Base-by-base conservation (phyloP, 2,888 invertebrate genomes). In the Iphiclides podalirius region DNA sequence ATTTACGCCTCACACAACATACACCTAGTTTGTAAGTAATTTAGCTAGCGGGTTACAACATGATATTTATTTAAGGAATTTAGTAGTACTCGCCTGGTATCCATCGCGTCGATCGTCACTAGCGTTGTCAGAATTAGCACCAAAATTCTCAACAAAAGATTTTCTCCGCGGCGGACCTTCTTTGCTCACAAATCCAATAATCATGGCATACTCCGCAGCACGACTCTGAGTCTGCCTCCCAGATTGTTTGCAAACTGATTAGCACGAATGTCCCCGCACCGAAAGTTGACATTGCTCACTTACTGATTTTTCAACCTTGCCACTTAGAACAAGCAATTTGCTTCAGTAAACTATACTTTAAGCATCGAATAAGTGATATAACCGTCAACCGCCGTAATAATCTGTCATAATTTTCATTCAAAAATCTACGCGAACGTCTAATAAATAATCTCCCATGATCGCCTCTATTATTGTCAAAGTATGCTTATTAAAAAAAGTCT, bases 221-320 rank as follows among this genome's bases (percentile, higher is more conserved):
- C 72, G 70, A 70, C 72, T 70, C 72, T 68, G 67, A 57, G 63
- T 64, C 67, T 63, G 71, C 73, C 70, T 71, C 80, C 73, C 73
- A 75, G 67, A 67, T 59, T 87, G 79, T 87, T 87, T 86, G 83
- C 67, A 68, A 62, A 76, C 65, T 75, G 87, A 86, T 87, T 87
- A 87, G 68, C 85, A 79, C 67, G 60, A 69, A 78, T 72, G 77
- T 78, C 72, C 75, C 76, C 72, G 75, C 76, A 72, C 57, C 72
- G 72, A 76, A 78, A 80, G 81, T 82, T 79, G 79, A 83, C 85
- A 86, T 84, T 82, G 77, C 81, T 73, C 81, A 81, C 82, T 80
- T 76, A 78, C 74, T 62, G 77, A 79, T 78, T 81, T 77, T 78
- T 74, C 72, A 81, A 80, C 81, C 79, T 84, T 81, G 61, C 60